Percentiles rank a stretch among this genome's conserved stretches.
Evolutionary conservation across 2,113 vertebrate species (phyloP).

Genomic region (Zosterops borbonicus): DNA sequence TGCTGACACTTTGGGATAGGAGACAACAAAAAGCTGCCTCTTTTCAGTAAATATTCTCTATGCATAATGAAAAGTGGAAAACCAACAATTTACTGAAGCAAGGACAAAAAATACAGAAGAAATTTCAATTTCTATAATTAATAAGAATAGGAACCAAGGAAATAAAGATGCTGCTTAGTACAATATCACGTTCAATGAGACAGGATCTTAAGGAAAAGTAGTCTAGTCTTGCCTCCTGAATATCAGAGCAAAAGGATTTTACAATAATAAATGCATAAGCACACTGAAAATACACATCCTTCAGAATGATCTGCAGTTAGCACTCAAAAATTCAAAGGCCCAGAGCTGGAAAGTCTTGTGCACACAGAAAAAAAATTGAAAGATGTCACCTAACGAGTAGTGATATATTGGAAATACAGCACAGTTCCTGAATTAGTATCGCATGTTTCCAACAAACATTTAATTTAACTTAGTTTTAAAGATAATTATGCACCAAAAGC

Average conservation of each 20-base stretch:
- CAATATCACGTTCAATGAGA: neutral
- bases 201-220: neutral
- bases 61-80: neutral
- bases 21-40: neutral
- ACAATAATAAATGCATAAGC: neutral
- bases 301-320: neutral
- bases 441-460: neutral
- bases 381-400: neutral
- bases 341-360: neutral
- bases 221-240: neutral
- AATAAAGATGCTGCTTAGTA: neutral
- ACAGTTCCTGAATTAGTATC: neutral
- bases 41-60: neutral
- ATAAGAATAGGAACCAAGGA: neutral
- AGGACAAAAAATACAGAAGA: neutral
- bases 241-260: neutral
- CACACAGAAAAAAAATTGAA: neutral
- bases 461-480: neutral
- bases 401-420: neutral
- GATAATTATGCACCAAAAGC: neutral
- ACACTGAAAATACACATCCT: neutral
- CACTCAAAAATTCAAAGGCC: neutral
- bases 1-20: neutral
- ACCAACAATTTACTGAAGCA: neutral
- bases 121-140: neutral